Conservation (phyloP, 2,888 invertebrate species). For the Clunio marinus region DNA sequence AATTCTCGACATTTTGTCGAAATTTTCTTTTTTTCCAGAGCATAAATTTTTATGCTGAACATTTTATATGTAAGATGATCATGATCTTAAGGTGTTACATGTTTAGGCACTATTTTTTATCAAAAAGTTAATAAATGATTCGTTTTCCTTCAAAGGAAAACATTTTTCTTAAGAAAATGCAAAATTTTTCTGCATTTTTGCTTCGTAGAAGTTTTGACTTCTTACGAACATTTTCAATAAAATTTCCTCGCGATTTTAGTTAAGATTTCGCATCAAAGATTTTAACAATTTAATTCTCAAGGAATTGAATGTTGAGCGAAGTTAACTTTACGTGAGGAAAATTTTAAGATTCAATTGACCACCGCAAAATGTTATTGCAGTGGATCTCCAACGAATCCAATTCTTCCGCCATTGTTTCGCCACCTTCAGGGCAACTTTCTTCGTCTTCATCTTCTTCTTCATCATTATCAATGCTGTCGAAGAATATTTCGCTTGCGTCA, state of each 20-base stretch:
- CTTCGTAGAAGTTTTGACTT: not conserved
- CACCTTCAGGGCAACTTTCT: slow-evolving; percentile 36
- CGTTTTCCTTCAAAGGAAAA: not conserved
- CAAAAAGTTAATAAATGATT: not conserved
- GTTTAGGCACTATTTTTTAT: slow-evolving; percentile 27
- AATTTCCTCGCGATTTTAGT: too few relatives aligned
- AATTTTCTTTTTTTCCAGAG: too few relatives aligned
- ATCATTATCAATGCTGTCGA: slow-evolving; percentile 42
- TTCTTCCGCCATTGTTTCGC: slow-evolving; percentile 42
- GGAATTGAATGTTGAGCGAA: slow-evolving; percentile 24
- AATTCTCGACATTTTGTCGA: too few relatives aligned
- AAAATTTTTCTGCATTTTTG: slow-evolving; percentile 5
- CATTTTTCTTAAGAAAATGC: not conserved
- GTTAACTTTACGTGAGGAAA: not conserved
- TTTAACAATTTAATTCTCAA: slow-evolving; percentile 11
- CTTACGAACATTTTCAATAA: not conserved
- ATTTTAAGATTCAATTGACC: slow-evolving; percentile 41
- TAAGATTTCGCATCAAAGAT: not conserved
- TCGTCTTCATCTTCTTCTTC: slow-evolving; percentile 34
- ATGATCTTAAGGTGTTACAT: not conserved
- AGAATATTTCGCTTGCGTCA: slow-evolving; percentile 40
- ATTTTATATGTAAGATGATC: too few relatives aligned
- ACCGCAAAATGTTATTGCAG: slow-evolving; percentile 39
- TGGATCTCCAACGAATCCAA: slow-evolving; percentile 40
- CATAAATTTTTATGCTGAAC: too few relatives aligned